Percentiles rank a stretch among this genome's conserved stretches.
Evolutionary conservation across 1,140 invertebrate species (phyloP).

Genomic region (Eriocheir sinensis): DNA sequence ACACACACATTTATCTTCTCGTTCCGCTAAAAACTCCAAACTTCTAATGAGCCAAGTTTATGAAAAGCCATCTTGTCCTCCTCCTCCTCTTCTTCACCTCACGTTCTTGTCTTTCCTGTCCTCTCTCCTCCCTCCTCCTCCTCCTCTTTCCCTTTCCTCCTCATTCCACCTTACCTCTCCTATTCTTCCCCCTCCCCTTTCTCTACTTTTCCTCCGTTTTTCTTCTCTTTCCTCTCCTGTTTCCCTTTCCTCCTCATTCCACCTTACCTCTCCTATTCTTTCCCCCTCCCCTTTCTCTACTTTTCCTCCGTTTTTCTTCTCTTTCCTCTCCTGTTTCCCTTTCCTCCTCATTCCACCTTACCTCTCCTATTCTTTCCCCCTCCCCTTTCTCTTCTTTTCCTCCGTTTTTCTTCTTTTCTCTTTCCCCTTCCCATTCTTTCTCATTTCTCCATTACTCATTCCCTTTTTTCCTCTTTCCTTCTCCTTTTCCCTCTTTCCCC

Average conservation of each 20-base stretch:
- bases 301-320: no score
- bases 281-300: no score
- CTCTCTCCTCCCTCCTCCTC: no score
- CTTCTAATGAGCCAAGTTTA: conserved; percentile 8
- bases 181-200: no score
- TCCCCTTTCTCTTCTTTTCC: neutral
- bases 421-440: neutral
- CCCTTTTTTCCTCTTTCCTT: neutral
- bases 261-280: no score
- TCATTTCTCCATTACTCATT: no score
- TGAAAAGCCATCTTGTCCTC: neutral
- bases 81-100: no score
- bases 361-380: no score
- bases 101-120: no score
- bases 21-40: neutral
- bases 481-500: neutral
- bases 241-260: no score
- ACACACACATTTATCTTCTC: neutral
- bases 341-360: neutral
- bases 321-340: neutral
- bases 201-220: neutral
- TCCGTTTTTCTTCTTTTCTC: neutral
- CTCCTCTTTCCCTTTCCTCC: no score
- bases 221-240: neutral
- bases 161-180: no score